Evolutionary conservation across 2,113 vertebrate species (phyloP).

Genomic region (Poeciliopsis turrubarensis): DNA sequence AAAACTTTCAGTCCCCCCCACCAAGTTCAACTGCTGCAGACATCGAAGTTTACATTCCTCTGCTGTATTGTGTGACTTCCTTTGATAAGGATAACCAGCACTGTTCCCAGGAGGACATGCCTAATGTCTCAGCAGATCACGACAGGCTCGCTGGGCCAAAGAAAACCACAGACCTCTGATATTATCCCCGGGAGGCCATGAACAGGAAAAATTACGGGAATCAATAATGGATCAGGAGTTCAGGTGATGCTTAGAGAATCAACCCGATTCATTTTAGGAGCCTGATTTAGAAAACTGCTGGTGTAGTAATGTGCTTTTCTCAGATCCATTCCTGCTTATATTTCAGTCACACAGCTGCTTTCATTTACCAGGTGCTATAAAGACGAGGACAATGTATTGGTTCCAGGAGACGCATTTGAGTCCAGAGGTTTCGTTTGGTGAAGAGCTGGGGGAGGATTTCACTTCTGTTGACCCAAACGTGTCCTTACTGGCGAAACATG

Average conservation of each 20-base stretch:
- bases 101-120: slow-evolving; percentile 37
- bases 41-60: slow-evolving; percentile 64
- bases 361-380: slow-evolving; percentile 65
- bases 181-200: slow-evolving; percentile 40
- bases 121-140: slow-evolving; percentile 31
- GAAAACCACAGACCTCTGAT: slow-evolving; percentile 53
- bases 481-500: slow-evolving; percentile 5
- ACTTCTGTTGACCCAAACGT: slow-evolving; percentile 18
- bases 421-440: slow-evolving; percentile 42
- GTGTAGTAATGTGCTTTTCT: slow-evolving; percentile 44
- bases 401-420: slow-evolving; percentile 20
- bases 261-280: slow-evolving; percentile 51
- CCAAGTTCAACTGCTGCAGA: slow-evolving; percentile 34
- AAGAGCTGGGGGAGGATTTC: slow-evolving; percentile 19
- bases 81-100: slow-evolving; percentile 59
- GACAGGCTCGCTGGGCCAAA: slow-evolving; percentile 30
- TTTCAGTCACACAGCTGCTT: slow-evolving; percentile 64
- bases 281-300: slow-evolving; percentile 52
- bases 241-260: neutral
- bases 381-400: slow-evolving; percentile 21
- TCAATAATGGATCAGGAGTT: slow-evolving; percentile 25
- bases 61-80: slow-evolving; percentile 62
- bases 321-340: slow-evolving; percentile 34
- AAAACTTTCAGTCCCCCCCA: slow-evolving; percentile 18
- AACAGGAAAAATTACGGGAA: slow-evolving; percentile 50